Conservation (phyloP, 2,888 invertebrate genomes). For the Drosophila paucipuncta region DNA sequence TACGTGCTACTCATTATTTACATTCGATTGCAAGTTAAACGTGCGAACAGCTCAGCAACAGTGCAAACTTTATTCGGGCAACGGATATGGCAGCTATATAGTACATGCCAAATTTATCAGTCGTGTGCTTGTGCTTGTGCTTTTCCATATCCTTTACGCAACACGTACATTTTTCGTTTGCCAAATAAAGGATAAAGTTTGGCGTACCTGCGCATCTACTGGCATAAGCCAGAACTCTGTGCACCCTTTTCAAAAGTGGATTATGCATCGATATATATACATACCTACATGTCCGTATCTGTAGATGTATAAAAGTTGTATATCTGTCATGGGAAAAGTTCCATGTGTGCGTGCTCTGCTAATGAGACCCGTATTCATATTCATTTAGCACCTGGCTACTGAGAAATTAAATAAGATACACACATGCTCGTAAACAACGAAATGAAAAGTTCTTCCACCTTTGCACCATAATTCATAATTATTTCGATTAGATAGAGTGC, state of each 20-base stretch:
- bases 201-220: slow-evolving; percentile 26
- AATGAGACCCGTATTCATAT: slow-evolving; percentile 73
- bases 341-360: slow-evolving; percentile 64
- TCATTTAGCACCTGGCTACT: slow-evolving; percentile 62
- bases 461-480: slow-evolving; percentile 43
- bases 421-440: slow-evolving; percentile 12
- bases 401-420: slow-evolving; percentile 57
- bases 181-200: slow-evolving; percentile 74
- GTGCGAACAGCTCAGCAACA: slow-evolving; percentile 68
- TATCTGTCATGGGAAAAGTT: slow-evolving; percentile 57
- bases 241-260: slow-evolving; percentile 65
- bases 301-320: slow-evolving; percentile 7
- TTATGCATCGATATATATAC: slow-evolving; percentile 66
- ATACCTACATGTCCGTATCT: background rate
- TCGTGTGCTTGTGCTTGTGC: background rate
- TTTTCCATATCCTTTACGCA: slow-evolving; percentile 36
- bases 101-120: slow-evolving; percentile 14
- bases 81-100: slow-evolving; percentile 29
- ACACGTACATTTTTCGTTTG: slow-evolving; percentile 69
- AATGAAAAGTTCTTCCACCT: slow-evolving; percentile 16
- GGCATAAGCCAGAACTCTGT: background rate
- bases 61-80: slow-evolving; percentile 58
- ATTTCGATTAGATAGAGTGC: slow-evolving; percentile 31
- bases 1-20: slow-evolving; percentile 74
- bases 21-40: slow-evolving; percentile 82